These are phyloP conservation scores for Drosophila greeni DNA, from an alignment of 2,888 invertebrate genomes.

Conservation along the genomic window DNA sequence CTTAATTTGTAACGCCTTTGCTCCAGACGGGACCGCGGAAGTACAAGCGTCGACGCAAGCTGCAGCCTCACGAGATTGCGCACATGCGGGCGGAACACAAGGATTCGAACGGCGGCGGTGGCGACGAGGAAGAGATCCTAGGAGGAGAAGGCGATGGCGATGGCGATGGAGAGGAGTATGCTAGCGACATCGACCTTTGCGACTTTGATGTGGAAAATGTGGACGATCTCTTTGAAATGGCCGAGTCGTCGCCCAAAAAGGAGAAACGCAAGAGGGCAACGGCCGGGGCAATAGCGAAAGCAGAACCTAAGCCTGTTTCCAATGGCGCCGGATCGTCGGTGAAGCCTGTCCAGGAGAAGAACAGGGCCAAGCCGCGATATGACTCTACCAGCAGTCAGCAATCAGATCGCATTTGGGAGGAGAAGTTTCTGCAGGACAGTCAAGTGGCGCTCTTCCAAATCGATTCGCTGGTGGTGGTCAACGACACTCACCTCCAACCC, in stretches of 20 bases:
- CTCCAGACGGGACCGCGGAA: slow-evolving; percentile 85
- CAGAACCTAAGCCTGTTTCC: slow-evolving; percentile 23
- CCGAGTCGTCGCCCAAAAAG: slow-evolving; percentile 48
- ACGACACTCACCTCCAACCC: slow-evolving; percentile 58
- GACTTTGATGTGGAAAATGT: slow-evolving; percentile 78
- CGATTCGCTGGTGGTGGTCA: slow-evolving; percentile 76
- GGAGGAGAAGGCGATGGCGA: slow-evolving; percentile 18
- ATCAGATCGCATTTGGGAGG: slow-evolving; percentile 74
- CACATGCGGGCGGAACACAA: slow-evolving; percentile 74
- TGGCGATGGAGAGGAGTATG: slow-evolving; percentile 59
- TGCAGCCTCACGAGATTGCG: slow-evolving; percentile 83
- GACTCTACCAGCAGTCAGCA: slow-evolving; percentile 61
- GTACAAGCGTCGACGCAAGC: slow-evolving; percentile 88
- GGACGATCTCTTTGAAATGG: slow-evolving; percentile 76
- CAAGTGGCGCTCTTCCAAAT: slow-evolving; percentile 78
- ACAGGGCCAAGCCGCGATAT: slow-evolving; percentile 51
- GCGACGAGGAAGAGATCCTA: slow-evolving; percentile 18
- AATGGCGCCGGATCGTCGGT: slow-evolving; percentile 23
- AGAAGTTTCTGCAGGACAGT: slow-evolving; percentile 69
- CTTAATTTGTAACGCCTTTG: background rate
- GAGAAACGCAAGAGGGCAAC: slow-evolving; percentile 52
- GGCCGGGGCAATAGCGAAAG: background rate
- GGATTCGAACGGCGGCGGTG: slow-evolving; percentile 48
- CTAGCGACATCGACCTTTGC: slow-evolving; percentile 76
- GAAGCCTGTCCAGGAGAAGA: slow-evolving; percentile 8